Evolutionary conservation across 2,888 invertebrate genomes (phyloP), one percentile per base, ranked within the genome.

Genomic region (Eupithecia dodoneata): DNA sequence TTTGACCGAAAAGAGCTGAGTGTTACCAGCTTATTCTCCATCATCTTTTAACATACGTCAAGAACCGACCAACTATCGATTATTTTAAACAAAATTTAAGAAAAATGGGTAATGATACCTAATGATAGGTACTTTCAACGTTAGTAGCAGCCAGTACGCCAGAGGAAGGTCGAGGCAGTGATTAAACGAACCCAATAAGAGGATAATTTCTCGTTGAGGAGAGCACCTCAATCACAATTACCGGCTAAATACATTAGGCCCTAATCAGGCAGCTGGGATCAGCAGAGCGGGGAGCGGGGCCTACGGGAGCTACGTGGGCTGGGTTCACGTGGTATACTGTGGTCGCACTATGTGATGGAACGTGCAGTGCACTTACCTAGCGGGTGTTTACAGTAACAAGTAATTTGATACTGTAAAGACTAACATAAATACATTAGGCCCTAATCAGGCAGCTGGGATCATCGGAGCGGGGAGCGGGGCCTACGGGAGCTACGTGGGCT

Each of bases 201-300:
- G 52, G 66, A 67, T 59, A 67, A 67, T 44, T 12, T n/a, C 30
- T 9, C 18, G 44, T 47, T 13, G n/a, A 30, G 15, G 12, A 52
- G 41, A 67, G 65, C 75, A 63, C 18, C 49, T 75, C 75, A 65
- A 75, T 75, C 71, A 71, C 65, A 71, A 71, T 75, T 71, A 75
- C 71, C 65, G 49, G 47, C 30, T 71, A 65, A 75, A 75, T 71
- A 71, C 65, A 71, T 75, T 63, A 71, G 45, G 44, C 45, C n/a
- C 49, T 44, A 70, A 41, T 71, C 18, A 71, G 45, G 71, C 42
- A 71, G 30, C 42, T 9, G 15, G 73, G 15, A 15, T n/a, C 63
- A 59, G 63, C 6, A 63, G 45, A 45, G n/a, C 52, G 52, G 30
- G 41, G 18, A 59, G 59, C 59, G 18, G 59, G 59, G 18, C 4